Conservation (phyloP, 2,888 invertebrate genomes). For the Epirrita christyi region DNA sequence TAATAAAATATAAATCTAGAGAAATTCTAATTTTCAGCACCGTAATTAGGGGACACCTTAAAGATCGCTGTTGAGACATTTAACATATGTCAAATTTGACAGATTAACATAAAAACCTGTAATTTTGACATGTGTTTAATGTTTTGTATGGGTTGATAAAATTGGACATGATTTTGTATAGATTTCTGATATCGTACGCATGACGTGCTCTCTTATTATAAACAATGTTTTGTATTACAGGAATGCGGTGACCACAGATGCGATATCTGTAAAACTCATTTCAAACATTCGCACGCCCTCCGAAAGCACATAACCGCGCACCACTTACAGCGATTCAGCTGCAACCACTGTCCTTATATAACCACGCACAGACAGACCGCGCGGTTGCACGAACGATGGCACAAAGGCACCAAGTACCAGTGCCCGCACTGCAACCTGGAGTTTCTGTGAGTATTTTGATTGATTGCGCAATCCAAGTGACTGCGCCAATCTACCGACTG, state of each 20-base stretch:
- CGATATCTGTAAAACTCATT: conserved; percentile 70
- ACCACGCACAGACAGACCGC: conserved; percentile 59
- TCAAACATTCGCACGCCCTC: conserved; percentile 66
- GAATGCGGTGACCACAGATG: conserved; percentile 72
- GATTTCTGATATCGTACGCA: too few species aligned
- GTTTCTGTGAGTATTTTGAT: conserved; percentile 61
- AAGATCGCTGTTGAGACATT: too few species aligned
- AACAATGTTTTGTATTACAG: conserved; percentile 44
- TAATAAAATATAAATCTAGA: too few species aligned
- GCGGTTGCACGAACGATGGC: conserved; percentile 74
- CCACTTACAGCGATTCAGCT: conserved; percentile 72
- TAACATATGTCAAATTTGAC: too few species aligned
- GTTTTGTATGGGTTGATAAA: too few species aligned
- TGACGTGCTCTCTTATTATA: too few species aligned
- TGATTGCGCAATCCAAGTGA: background rate
- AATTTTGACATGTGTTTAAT: too few species aligned
- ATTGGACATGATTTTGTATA: too few species aligned
- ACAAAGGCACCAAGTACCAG: conserved; percentile 70
- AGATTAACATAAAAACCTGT: too few species aligned
- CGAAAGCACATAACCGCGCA: conserved; percentile 73
- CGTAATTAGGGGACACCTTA: too few species aligned
- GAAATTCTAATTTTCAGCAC: too few species aligned
- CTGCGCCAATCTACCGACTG: background rate
- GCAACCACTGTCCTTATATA: conserved; percentile 71
- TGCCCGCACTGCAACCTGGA: conserved; percentile 73